A percentile compares a stretch with the other conserved stretches of the same genome.
Evolutionary conservation across 1,140 invertebrate species (phyloP).

Genomic region (Drosophila nannoptera): DNA sequence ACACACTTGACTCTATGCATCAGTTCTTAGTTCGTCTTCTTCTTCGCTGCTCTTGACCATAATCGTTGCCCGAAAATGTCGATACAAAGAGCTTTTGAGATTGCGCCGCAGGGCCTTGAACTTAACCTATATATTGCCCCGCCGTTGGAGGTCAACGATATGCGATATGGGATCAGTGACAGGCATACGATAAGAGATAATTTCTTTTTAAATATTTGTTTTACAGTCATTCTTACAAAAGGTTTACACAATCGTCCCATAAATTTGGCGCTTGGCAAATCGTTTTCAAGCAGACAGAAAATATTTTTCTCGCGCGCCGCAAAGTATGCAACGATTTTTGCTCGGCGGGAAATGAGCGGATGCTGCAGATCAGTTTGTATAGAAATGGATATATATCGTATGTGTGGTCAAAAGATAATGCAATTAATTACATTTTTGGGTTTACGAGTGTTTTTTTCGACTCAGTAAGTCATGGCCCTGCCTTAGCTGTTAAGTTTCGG

Average conservation of each 20-base stretch:
- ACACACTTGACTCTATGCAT: no score
- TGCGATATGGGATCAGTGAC: background rate
- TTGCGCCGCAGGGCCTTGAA: conserved; percentile 22
- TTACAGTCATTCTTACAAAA: background rate
- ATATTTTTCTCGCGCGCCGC: background rate
- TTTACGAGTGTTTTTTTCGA: no score
- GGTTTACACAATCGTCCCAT: background rate
- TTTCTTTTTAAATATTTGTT: background rate
- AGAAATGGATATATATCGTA: no score
- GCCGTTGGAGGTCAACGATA: conserved; percentile 5
- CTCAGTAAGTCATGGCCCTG: no score
- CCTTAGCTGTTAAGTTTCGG: no score
- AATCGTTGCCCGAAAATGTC: conserved; percentile 4
- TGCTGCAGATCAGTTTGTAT: background rate
- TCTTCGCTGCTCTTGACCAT: conserved; percentile 9
- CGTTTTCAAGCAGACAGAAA: background rate
- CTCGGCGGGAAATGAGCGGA: background rate
- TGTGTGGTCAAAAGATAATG: no score
- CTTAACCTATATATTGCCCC: conserved; percentile 24
- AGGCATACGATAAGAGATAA: background rate
- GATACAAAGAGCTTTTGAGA: conserved; percentile 21
- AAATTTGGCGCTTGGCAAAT: no score
- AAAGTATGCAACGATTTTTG: conserved; percentile 15
- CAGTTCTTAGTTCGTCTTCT: no score
- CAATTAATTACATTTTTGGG: no score